These are phyloP conservation scores for Hycleus cichorii DNA, from an alignment of 1,140 invertebrate species.

Conservation along the genomic window DNA sequence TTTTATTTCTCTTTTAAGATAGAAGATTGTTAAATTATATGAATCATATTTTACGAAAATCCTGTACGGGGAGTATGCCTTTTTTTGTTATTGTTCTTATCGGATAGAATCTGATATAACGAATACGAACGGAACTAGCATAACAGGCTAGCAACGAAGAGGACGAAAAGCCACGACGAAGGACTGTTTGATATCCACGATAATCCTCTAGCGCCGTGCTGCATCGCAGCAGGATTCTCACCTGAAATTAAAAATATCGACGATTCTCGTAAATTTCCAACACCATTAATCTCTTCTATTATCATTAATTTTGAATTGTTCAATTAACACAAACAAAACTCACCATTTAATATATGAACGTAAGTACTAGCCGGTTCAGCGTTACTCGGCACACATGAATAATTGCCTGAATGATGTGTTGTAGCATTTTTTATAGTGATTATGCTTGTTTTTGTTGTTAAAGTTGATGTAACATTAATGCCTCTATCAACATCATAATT, in stretches of 20 bases:
- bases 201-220: conserved; percentile 49
- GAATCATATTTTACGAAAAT: too few relatives aligned
- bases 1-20: too few relatives aligned
- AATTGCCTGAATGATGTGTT: conserved; percentile 74
- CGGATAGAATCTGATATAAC: too few relatives aligned
- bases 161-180: conserved; percentile 34
- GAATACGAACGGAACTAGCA: too few relatives aligned
- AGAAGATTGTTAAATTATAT: too few relatives aligned
- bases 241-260: conserved; percentile 37
- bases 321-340: conserved; percentile 16
- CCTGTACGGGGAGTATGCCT: too few relatives aligned
- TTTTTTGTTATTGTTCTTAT: too few relatives aligned
- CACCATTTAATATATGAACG: conserved; percentile 81
- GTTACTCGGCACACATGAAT: conserved; percentile 80
- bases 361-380: conserved; percentile 74
- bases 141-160: too few relatives aligned
- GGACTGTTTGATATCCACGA: conserved; percentile 43
- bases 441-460: conserved; percentile 49
- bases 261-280: background rate
- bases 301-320: background rate
- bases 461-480: conserved; percentile 71
- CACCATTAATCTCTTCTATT: background rate
- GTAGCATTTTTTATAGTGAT: conserved; percentile 60
- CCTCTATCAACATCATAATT: conserved; percentile 79
- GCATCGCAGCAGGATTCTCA: conserved; percentile 55